Evolutionary conservation across 2,888 invertebrate genomes (phyloP).

Genomic region (Luperina nickerlii): DNA sequence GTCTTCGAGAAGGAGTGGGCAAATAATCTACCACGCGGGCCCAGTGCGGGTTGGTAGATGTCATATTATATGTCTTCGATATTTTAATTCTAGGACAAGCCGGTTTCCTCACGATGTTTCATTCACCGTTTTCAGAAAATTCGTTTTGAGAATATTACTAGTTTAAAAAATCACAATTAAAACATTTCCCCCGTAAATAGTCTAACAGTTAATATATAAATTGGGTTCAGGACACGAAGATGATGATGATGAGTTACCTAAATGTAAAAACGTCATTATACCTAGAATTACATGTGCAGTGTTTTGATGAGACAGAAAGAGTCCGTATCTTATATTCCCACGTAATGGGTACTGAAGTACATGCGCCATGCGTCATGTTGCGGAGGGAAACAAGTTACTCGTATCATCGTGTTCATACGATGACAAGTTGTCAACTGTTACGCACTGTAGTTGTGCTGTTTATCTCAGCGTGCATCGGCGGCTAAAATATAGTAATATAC

Average conservation of each 20-base stretch:
- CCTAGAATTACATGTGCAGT: neutral
- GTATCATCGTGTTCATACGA: conserved; percentile 23
- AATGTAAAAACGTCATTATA: neutral
- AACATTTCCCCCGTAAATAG: too few relatives aligned
- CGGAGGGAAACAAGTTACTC: too few relatives aligned
- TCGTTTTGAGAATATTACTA: too few relatives aligned
- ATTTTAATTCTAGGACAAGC: too few relatives aligned
- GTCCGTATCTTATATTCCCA: conserved; percentile 13
- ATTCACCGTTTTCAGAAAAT: too few relatives aligned
- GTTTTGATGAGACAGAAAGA: neutral
- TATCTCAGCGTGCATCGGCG: neutral
- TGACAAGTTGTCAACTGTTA: conserved; percentile 21
- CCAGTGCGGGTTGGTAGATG: too few relatives aligned
- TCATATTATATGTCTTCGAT: too few relatives aligned
- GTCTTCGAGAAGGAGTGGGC: too few relatives aligned
- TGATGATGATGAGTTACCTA: neutral
- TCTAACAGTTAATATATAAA: neutral
- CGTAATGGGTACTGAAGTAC: conserved; percentile 15
- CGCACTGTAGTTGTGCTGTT: conserved; percentile 16
- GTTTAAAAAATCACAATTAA: neutral
- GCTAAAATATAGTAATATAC: neutral
- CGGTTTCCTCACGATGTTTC: too few relatives aligned
- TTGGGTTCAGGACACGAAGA: neutral
- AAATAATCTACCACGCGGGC: too few relatives aligned
- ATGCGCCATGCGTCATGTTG: neutral